Percentiles rank a stretch among this genome's conserved stretches.
These are phyloP conservation scores for Lepus oiostolus DNA, from an alignment of 2,797 vertebrate genomes.

Conservation along the genomic window DNA sequence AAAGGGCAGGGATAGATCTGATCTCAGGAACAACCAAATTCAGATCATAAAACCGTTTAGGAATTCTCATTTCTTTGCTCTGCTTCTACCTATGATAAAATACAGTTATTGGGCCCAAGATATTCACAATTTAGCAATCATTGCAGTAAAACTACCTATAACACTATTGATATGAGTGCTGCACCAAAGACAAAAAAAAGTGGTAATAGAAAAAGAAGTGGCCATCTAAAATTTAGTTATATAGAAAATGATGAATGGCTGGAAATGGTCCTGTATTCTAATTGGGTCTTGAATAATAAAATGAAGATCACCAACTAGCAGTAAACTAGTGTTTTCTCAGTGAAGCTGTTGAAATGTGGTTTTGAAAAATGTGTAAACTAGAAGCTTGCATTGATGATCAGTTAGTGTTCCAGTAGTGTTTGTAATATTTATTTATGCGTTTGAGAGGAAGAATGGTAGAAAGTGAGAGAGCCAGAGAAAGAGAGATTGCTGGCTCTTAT, in stretches of 20 bases:
- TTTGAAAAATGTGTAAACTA: neutral
- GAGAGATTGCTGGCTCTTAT: too few species aligned
- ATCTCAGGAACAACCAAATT: neutral
- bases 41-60: neutral
- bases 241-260: neutral
- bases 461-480: too few species aligned
- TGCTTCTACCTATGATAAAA: neutral
- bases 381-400: neutral
- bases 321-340: neutral
- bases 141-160: neutral
- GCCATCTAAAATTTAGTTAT: neutral
- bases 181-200: neutral
- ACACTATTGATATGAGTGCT: neutral
- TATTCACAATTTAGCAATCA: neutral
- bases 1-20: neutral
- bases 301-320: neutral
- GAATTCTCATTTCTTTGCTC: neutral
- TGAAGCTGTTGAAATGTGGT: neutral
- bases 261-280: neutral
- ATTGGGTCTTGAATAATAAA: neutral
- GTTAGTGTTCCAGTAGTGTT: neutral
- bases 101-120: neutral
- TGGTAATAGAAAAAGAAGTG: neutral
- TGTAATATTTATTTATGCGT: too few species aligned
- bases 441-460: too few species aligned